A percentile compares a stretch with the other conserved stretches of the same genome.
phyloP scores from a whole-genome alignment of 2,113 vertebrate species.

The Setophaga petechia region DNA sequence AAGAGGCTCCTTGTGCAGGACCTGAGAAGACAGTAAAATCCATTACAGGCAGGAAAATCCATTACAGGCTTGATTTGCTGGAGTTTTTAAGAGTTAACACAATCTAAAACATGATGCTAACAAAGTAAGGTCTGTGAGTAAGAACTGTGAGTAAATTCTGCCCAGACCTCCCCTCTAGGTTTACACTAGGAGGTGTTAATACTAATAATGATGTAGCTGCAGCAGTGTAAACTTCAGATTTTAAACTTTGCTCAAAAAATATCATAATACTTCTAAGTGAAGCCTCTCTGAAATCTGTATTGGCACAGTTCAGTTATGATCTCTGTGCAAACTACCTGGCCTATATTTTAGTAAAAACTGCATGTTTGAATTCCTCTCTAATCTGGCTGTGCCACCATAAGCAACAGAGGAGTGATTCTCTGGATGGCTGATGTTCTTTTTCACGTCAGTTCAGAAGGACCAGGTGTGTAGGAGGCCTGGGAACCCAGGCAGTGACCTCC shows the following conservation, averaged over 20 bases:
- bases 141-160: neutral
- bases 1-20: constrained; percentile 86
- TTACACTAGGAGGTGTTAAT: neutral
- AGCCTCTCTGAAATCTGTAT: neutral
- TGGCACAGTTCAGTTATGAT: neutral
- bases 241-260: neutral
- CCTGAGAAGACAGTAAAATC: constrained; percentile 46
- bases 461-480: neutral
- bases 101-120: neutral
- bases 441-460: neutral
- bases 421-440: neutral
- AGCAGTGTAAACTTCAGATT: neutral
- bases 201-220: neutral
- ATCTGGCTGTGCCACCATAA: neutral
- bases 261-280: neutral
- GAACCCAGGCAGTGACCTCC: neutral
- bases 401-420: neutral
- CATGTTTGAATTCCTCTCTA: neutral
- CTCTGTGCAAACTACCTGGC: neutral
- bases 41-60: neutral
- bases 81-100: neutral
- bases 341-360: neutral
- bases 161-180: neutral
- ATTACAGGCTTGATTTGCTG: neutral
- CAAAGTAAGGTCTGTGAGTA: neutral